These are phyloP conservation scores for Drosophila guanche DNA, from an alignment of 1,140 invertebrate genomes.

Conservation along the genomic window DNA sequence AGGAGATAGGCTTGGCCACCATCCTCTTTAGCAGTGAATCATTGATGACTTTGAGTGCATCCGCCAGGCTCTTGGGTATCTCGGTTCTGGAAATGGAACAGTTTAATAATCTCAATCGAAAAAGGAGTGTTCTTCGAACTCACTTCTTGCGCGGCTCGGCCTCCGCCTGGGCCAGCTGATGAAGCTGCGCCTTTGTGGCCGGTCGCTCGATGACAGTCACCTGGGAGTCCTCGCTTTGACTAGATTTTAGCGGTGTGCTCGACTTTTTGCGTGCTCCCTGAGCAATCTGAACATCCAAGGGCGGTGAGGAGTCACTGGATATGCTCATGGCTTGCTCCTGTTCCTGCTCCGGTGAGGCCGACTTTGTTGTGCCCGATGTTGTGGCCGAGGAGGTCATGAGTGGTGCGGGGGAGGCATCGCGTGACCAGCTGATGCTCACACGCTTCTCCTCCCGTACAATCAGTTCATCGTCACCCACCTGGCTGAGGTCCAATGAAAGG, in stretches of 20 bases:
- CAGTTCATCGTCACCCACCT: constrained; percentile 68
- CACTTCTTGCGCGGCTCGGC: constrained; percentile 76
- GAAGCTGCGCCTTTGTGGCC: constrained; percentile 73
- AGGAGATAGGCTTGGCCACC: constrained; percentile 75
- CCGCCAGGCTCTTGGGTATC: constrained; percentile 89
- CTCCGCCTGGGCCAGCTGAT: constrained; percentile 71
- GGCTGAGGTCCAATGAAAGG: constrained; percentile 46
- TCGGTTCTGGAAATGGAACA: constrained; percentile 84
- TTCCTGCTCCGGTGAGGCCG: constrained; percentile 50
- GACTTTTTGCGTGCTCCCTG: constrained; percentile 79
- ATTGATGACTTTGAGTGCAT: constrained; percentile 91
- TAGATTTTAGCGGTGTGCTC: constrained; percentile 74
- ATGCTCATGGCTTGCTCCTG: constrained; percentile 11
- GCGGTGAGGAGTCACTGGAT: constrained; percentile 43
- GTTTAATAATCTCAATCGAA: neutral
- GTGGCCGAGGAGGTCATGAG: constrained; percentile 52
- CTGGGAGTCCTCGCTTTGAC: constrained; percentile 75
- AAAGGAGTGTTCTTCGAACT: neutral
- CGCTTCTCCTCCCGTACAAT: constrained; percentile 79
- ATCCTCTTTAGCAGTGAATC: constrained; percentile 88
- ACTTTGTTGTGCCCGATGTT: constrained; percentile 48
- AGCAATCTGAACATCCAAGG: constrained; percentile 63
- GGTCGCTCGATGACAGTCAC: constrained; percentile 67
- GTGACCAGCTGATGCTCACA: constrained; percentile 79
- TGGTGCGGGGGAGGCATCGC: constrained; percentile 74